A percentile compares a stretch with the other conserved stretches of the same genome.
These are phyloP conservation scores for Cephus sareptanus DNA, from an alignment of 2,888 invertebrate species.

Conservation along the genomic window DNA sequence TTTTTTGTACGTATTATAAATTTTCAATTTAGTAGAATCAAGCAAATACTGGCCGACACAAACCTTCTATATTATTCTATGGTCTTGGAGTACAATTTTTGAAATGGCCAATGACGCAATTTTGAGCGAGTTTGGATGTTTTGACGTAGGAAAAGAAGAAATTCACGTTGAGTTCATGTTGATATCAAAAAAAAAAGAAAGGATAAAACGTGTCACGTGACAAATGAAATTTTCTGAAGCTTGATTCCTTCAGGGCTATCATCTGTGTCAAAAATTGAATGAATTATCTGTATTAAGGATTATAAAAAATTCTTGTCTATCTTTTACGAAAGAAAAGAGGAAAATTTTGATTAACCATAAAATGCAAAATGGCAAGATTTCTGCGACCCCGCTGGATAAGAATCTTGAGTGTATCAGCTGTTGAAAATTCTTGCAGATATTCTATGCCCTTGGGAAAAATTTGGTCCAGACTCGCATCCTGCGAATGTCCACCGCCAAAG, in stretches of 20 bases:
- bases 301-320: not conserved
- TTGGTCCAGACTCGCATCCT: not conserved
- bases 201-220: not conserved
- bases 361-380: not conserved
- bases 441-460: not conserved
- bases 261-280: not conserved
- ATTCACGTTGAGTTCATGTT: not conserved
- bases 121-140: not conserved
- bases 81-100: not conserved
- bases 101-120: not conserved
- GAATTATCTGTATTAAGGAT: not conserved
- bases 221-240: not conserved
- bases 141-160: not conserved
- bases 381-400: not conserved
- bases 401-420: not conserved
- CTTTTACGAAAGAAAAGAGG: not conserved
- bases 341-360: not conserved
- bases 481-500: not conserved
- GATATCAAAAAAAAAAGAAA: not conserved
- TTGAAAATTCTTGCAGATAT: not conserved
- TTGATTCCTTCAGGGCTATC: not conserved
- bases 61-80: not conserved
- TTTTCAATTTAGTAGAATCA: not conserved
- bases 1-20: not conserved
- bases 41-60: not conserved